A percentile compares a stretch with the other conserved stretches of the same genome.
phyloP scores from a whole-genome alignment of 2,113 vertebrate genomes.

The Saccopteryx bilineata region DNA sequence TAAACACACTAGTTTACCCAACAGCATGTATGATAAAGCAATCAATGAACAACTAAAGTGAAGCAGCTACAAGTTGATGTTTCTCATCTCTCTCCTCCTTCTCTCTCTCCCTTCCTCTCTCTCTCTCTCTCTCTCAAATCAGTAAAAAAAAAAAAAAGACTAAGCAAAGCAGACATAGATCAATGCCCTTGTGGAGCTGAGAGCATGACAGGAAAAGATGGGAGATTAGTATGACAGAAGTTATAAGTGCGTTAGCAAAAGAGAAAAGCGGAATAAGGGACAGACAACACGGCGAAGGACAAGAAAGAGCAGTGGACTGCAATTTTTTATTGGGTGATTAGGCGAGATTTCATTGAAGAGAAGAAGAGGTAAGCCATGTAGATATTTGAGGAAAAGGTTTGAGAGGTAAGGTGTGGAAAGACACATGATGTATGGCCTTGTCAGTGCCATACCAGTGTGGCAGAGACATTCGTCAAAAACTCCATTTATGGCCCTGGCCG shows the following conservation, averaged over 20 bases:
- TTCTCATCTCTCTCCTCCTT: too few relatives aligned
- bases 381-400: not conserved
- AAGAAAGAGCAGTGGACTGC: not conserved
- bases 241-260: not conserved
- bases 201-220: not conserved
- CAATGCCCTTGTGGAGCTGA: not conserved
- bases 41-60: too few relatives aligned
- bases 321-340: not conserved
- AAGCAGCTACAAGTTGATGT: too few relatives aligned
- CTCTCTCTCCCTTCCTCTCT: too few relatives aligned
- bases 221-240: not conserved
- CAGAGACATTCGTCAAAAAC: not conserved
- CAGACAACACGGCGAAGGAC: too few relatives aligned
- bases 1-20: too few relatives aligned
- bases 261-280: not conserved
- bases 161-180: not conserved
- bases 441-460: too few relatives aligned
- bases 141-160: too few relatives aligned
- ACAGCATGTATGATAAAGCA: too few relatives aligned
- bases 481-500: too few relatives aligned
- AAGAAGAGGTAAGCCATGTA: not conserved
- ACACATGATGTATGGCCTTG: not conserved
- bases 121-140: too few relatives aligned
- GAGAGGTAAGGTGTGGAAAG: not conserved
- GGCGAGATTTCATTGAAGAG: not conserved